Percentiles rank a stretch among this genome's conserved stretches.
phyloP scores from a whole-genome alignment of 2,888 invertebrate species.

The Dendrolimus pini region DNA sequence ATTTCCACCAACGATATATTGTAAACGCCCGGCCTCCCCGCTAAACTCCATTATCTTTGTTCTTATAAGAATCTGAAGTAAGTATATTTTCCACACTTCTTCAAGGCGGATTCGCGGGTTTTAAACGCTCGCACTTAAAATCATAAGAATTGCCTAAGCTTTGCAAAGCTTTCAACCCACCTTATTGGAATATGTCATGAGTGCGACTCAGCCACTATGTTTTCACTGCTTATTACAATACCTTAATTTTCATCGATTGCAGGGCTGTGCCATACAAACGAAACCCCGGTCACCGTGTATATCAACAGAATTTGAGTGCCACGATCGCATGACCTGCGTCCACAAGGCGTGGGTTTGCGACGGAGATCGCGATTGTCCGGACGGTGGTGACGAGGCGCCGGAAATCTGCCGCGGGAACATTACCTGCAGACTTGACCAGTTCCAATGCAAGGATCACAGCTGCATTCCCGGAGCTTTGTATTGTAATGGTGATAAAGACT shows the following conservation, averaged over 20 bases:
- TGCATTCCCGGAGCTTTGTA: constrained; percentile 88
- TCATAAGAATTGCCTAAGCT: no score
- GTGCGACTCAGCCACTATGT: no score
- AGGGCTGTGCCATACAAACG: constrained; percentile 78
- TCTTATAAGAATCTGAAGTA: no score
- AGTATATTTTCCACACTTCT: no score
- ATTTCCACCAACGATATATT: no score
- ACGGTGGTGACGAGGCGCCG: constrained; percentile 86
- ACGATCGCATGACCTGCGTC: constrained; percentile 87
- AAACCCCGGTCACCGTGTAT: constrained; percentile 80
- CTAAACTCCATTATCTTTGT: no score
- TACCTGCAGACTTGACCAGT: constrained; percentile 91
- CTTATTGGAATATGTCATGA: no score
- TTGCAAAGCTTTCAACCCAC: no score
- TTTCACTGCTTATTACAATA: no score
- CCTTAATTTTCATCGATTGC: constrained; percentile 19
- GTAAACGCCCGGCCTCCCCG: no score
- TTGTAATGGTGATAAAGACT: constrained; percentile 89
- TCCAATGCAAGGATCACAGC: constrained; percentile 87
- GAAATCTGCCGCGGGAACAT: constrained; percentile 80
- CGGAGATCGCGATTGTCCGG: constrained; percentile 88
- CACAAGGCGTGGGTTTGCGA: constrained; percentile 91
- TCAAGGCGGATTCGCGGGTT: no score
- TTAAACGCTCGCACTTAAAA: no score
- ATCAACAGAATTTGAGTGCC: constrained; percentile 85